Conservation (phyloP, 2,797 vertebrate genomes). For the Myotis pilosus region DNA sequence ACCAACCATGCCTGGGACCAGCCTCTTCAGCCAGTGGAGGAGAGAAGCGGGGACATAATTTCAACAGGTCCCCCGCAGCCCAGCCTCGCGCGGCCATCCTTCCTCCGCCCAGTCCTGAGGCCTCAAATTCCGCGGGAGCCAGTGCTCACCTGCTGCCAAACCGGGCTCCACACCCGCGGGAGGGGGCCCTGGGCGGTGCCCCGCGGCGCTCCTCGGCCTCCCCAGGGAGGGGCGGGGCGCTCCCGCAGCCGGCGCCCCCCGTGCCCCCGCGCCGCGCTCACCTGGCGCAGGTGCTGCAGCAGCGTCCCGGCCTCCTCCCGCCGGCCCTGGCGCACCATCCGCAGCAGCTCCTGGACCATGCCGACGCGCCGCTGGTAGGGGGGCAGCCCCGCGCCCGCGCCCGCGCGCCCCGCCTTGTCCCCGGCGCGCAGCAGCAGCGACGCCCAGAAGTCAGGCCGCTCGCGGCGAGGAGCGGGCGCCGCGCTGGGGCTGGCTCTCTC, state of each 20-base stretch:
- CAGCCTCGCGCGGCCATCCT: constrained; percentile 27
- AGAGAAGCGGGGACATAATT: constrained; percentile 28
- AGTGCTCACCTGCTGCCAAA: constrained; percentile 51
- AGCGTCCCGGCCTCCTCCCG: constrained; percentile 95
- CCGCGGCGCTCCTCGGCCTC: neutral
- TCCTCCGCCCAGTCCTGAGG: constrained; percentile 38
- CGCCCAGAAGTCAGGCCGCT: constrained; percentile 90
- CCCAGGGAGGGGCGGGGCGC: constrained; percentile 13
- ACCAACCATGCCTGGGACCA: neutral
- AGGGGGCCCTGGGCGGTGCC: constrained; percentile 43
- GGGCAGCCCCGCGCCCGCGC: constrained; percentile 78
- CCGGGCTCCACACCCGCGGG: neutral
- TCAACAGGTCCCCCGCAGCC: constrained; percentile 66
- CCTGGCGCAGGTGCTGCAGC: constrained; percentile 95
- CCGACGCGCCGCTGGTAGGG: constrained; percentile 95
- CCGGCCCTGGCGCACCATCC: constrained; percentile 93
- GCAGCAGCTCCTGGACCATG: constrained; percentile 98
- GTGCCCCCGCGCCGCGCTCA: constrained; percentile 73
- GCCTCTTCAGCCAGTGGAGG: neutral
- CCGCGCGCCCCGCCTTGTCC: constrained; percentile 89
- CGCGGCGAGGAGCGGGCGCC: constrained; percentile 87
- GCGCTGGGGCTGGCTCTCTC: constrained; percentile 76
- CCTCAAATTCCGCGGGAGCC: constrained; percentile 48
- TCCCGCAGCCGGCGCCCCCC: neutral
- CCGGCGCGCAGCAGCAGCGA: constrained; percentile 92